These are phyloP conservation scores for Caenorhabditis imperialis DNA, from an alignment of 2,888 invertebrate genomes.

Conservation along the genomic window DNA sequence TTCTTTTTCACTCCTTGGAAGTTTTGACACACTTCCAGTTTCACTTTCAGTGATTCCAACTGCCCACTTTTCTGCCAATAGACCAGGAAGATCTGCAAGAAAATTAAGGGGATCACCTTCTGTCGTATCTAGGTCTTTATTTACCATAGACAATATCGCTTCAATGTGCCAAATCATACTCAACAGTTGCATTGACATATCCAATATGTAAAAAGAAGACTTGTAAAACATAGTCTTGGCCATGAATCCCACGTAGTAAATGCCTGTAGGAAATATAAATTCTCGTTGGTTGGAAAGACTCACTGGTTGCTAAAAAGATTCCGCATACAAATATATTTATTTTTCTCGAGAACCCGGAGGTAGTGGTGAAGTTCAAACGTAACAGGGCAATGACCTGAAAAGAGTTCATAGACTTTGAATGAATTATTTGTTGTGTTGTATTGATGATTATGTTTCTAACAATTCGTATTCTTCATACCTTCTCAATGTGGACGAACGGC, in stretches of 20 bases:
- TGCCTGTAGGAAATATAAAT: constrained; percentile 13
- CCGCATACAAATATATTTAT: constrained; percentile 15
- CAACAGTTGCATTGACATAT: constrained; percentile 30
- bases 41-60: constrained; percentile 23
- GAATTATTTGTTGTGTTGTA: background rate
- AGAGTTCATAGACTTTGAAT: background rate
- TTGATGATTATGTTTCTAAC: background rate
- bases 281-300: background rate
- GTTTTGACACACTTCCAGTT: constrained; percentile 26
- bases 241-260: constrained; percentile 38
- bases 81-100: constrained; percentile 42
- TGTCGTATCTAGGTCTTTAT: background rate
- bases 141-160: constrained; percentile 27
- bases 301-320: constrained; percentile 21
- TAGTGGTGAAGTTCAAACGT: constrained; percentile 24
- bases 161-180: constrained; percentile 45
- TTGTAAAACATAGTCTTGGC: constrained; percentile 42
- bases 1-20: constrained; percentile 18
- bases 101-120: background rate
- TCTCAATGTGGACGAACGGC: constrained; percentile 20
- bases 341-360: constrained; percentile 12
- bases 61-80: constrained; percentile 56
- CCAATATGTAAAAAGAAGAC: constrained; percentile 31
- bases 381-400: constrained; percentile 22
- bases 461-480: no score